Base-by-base conservation (phyloP, 2,888 invertebrate genomes). In the Gymnosoma rotundatum region DNA sequence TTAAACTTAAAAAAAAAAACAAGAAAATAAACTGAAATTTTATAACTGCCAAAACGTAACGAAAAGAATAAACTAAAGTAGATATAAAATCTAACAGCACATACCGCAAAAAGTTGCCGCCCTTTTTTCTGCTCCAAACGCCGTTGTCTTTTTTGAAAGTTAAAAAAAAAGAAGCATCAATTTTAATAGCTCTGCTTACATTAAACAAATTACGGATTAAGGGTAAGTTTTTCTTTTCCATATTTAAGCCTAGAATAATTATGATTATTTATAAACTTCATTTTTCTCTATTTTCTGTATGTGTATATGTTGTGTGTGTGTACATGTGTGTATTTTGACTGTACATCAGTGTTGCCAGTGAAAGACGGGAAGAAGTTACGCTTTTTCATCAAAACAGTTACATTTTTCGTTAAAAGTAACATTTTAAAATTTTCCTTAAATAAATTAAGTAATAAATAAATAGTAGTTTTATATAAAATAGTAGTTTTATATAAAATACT, bases 41-140 rank as follows among this genome's bases (percentile, higher is more conserved):
- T 10, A 45, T 69, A 76, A 82, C 86, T 78, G 78, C 67, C 73
- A 83, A 70, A 76, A 75, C 1, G 2, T 61, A 60, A 56, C 54
- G 14, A 48, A 56, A 66, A 50, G 16, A 21, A 32, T 38, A 18
- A 52, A 67, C 60, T 58, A 38, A 38, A 52, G 16, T 21, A 69
- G 10, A 64, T 32, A 75, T 7, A 56, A 60, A 16, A 45, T 16
- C 52, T 54, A 69, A 69, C 42, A 25, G 50, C 20, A 64, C 42
- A 64, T 14, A 64, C 50, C 54, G 50, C 25, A 72, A 72, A 82
- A 82, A 86, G 86, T 86, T 85, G 78, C 86, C 86, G 86, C 86
- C 85, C 85, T 85, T 86, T 85, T 86, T 78, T 20, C 2, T 10
- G n/a, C 7, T 42, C 63, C 38, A 83, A 54, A 70, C 81, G 70